Base-by-base conservation (phyloP, 2,797 vertebrate species). In the Xenentodon cancila region DNA sequence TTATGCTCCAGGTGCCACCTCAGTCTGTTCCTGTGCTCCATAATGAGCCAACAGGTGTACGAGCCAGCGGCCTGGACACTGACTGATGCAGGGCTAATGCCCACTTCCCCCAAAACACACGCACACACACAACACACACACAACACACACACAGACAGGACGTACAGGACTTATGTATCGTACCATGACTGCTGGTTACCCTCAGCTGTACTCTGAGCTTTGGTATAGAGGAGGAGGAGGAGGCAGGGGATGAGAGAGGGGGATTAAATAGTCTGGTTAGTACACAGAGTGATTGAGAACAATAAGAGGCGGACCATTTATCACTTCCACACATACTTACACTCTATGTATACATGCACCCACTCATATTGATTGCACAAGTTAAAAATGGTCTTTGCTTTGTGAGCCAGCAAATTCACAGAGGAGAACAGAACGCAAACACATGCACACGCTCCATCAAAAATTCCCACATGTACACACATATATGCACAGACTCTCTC, bases 211-310 rank as follows among this genome's bases (percentile, higher is more conserved):
- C 68, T 64, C 73, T 59, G 66, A 59, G 81, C 59, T 62, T 75
- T 79, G 78, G 82, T 73, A 76, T 68, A 68, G 75, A 66, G 77
- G 78, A 83, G 59, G 59, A 69, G 64, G 65, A 73, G 53, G 69
- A 68, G 75, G 63, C 12, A 64, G 68, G 8, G 73, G 77, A 65
- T 49, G 73, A 70, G 72, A 64, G 71, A 79, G 66, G 53, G 80
- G 85, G 84, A 90, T 90, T 89, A 90, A 89, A 89, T 84, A 82
- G 83, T 89, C 80, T 82, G 82, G 87, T 90, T 87, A 84, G 81
- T 80, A 77, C 70, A 64, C 77, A 82, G 77, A 84, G 85, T 84
- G 81, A 73, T 68, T 75, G 73, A 84, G 81, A 88, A 88, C 88
- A 87, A 85, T 86, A 85, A 74, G 79, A 76, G 68, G 53, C 11